These are phyloP conservation scores for Lagopus muta DNA, from an alignment of 2,113 vertebrate species.

Conservation along the genomic window DNA sequence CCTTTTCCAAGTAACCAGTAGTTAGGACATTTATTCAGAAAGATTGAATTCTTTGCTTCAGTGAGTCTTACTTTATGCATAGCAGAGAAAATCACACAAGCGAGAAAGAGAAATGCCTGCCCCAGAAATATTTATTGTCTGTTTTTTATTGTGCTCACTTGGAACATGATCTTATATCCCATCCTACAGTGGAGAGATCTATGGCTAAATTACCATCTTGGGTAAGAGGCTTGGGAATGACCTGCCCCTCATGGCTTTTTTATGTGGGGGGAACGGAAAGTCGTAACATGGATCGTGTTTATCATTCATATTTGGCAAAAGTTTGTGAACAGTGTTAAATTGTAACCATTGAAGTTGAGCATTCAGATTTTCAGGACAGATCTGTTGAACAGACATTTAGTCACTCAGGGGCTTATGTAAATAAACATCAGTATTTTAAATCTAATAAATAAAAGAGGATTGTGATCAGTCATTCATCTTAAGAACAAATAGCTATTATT, in stretches of 20 bases:
- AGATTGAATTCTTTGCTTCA: slow-evolving; percentile 61
- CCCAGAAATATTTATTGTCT: not conserved
- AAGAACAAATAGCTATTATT: not conserved
- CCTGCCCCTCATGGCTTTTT: not conserved
- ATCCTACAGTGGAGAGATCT: not conserved
- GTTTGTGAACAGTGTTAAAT: not conserved
- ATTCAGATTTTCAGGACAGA: not conserved
- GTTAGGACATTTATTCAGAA: slow-evolving; percentile 41
- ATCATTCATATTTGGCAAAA: not conserved
- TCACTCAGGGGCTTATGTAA: not conserved
- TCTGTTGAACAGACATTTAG: not conserved
- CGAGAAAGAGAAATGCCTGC: slow-evolving; percentile 21
- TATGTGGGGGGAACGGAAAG: not conserved
- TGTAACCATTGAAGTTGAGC: not conserved
- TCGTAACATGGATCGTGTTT: not conserved
- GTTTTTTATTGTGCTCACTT: not conserved
- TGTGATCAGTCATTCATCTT: not conserved
- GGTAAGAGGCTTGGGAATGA: not conserved
- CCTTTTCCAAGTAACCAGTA: not conserved
- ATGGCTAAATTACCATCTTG: not conserved
- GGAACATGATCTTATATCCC: not conserved
- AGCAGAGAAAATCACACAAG: slow-evolving; percentile 36
- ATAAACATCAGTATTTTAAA: not conserved
- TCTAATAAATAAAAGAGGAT: not conserved
- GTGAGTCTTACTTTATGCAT: slow-evolving; percentile 48